Conservation (phyloP, 2,888 invertebrate genomes). For the Troides helena region DNA sequence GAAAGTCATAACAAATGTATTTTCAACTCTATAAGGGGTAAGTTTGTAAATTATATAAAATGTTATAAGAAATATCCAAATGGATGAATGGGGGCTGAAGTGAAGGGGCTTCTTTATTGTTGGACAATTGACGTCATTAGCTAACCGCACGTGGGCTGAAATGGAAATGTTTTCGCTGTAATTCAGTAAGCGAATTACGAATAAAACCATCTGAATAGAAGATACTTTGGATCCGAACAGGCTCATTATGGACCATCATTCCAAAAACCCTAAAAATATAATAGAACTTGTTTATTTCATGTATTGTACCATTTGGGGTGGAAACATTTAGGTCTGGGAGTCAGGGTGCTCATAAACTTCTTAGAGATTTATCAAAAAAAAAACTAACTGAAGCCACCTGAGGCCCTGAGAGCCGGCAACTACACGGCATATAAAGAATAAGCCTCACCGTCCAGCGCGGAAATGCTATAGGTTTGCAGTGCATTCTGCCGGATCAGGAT, state of each 20-base stretch:
- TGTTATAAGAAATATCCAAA: background rate
- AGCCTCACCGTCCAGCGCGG: too few species aligned
- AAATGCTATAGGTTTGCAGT: too few species aligned
- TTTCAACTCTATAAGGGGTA: background rate
- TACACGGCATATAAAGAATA: too few species aligned
- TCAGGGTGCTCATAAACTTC: background rate
- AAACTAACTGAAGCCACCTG: too few species aligned
- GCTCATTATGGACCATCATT: too few species aligned
- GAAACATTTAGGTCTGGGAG: background rate
- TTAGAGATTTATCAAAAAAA: too few species aligned
- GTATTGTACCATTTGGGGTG: background rate
- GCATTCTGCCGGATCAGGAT: too few species aligned
- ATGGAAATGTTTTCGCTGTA: background rate
- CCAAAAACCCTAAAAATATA: background rate
- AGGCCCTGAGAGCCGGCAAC: too few species aligned
- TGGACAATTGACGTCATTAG: slow-evolving; percentile 19
- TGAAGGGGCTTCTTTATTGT: background rate
- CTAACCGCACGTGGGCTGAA: slow-evolving; percentile 5
- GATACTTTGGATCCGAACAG: too few species aligned
- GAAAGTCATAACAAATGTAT: background rate
- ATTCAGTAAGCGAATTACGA: background rate
- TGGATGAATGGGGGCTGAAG: background rate
- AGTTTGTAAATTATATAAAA: background rate
- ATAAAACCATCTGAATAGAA: background rate
- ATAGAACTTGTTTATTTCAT: background rate